phyloP scores from a whole-genome alignment of 2,888 invertebrate species.

The Andrena flavipes region DNA sequence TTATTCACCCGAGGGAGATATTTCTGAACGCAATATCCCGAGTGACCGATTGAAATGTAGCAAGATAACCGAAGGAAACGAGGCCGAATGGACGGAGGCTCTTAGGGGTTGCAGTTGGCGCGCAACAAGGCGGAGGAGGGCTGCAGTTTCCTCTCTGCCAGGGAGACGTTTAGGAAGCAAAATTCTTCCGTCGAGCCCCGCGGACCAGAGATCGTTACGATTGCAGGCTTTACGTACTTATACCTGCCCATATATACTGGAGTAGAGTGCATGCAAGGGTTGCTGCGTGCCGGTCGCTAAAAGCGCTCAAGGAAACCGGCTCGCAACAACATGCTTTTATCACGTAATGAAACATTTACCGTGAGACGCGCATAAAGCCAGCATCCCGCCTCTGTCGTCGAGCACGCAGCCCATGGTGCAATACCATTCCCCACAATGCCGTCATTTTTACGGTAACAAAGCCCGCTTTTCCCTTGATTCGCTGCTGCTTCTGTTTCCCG shows the following conservation, averaged over 20 bases:
- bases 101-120: background rate
- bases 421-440: slow-evolving; percentile 1
- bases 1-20: background rate
- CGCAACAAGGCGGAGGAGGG: background rate
- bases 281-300: slow-evolving; percentile 8
- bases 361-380: slow-evolving; percentile 37
- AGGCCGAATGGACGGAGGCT: background rate
- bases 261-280: background rate
- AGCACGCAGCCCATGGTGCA: background rate
- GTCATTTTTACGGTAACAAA: slow-evolving; percentile 24
- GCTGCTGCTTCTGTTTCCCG: background rate
- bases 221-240: slow-evolving; percentile 11
- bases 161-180: slow-evolving; percentile 16
- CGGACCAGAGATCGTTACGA: slow-evolving; percentile 19
- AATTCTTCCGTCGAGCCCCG: slow-evolving; percentile 2
- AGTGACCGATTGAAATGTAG: background rate
- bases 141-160: background rate
- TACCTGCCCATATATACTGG: background rate
- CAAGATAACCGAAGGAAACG: background rate
- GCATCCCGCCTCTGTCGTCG: slow-evolving; percentile 34
- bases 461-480: background rate
- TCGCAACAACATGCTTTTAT: slow-evolving; percentile 51
- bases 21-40: too few relatives aligned
- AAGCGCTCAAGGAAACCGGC: slow-evolving; percentile 48
- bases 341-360: slow-evolving; percentile 58